Percentiles rank a stretch among this genome's conserved stretches.
These are phyloP conservation scores for Anodontia alba DNA, from an alignment of 2,888 invertebrate species.

Conservation along the genomic window DNA sequence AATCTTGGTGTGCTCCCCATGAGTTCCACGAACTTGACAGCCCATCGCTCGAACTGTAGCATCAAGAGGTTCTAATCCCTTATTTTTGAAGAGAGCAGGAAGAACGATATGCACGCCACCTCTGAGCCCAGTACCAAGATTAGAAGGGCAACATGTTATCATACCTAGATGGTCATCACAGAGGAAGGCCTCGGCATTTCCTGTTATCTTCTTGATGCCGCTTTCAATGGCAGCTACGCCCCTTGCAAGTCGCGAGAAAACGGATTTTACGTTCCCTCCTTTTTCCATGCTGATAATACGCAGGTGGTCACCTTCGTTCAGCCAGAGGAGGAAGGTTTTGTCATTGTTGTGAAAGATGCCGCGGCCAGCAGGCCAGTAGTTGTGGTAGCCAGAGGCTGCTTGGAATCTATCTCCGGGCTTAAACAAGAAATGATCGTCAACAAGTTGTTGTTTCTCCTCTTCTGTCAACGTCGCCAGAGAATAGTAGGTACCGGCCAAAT, in stretches of 20 bases:
- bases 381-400: conserved; percentile 87
- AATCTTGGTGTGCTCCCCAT: conserved; percentile 25
- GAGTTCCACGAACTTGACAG: conserved; percentile 29
- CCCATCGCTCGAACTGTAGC: conserved; percentile 10
- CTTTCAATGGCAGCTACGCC: conserved; percentile 50
- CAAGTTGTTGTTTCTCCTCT: conserved; percentile 68
- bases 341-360: conserved; percentile 94
- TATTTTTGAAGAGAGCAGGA: conserved; percentile 34
- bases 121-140: conserved; percentile 45
- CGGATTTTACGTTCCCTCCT: conserved; percentile 79
- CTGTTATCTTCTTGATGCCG: conserved; percentile 21
- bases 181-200: conserved; percentile 6
- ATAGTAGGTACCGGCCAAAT: conserved; percentile 81
- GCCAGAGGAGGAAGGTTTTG: conserved; percentile 93
- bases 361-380: conserved; percentile 94
- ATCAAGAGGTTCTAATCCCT: conserved; percentile 22
- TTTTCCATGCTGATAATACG: conserved; percentile 91
- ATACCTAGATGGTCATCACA: conserved; percentile 34
- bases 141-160: conserved; percentile 49
- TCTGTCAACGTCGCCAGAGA: conserved; percentile 76
- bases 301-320: conserved; percentile 96
- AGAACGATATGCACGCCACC: conserved; percentile 38
- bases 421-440: conserved; percentile 76
- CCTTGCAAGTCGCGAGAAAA: conserved; percentile 74
- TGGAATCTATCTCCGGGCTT: conserved; percentile 64